Evolutionary conservation across 1,140 invertebrate species (phyloP).

Genomic region (Aphis gossypii): DNA sequence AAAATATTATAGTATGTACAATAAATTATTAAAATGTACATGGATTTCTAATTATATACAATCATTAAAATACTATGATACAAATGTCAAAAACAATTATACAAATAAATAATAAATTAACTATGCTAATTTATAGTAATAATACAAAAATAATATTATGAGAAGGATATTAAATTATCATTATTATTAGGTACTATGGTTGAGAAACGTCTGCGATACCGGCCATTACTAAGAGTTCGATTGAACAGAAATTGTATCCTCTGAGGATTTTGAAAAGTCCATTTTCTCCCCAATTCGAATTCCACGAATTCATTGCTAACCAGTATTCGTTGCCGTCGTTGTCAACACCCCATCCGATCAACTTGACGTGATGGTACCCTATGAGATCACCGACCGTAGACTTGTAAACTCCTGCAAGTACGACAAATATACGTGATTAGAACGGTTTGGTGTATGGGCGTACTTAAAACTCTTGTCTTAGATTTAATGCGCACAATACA

Average conservation of each 20-base stretch:
- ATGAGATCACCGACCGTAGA: constrained; percentile 76
- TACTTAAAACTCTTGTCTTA: background rate
- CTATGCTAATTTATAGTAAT: background rate
- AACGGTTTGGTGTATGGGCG: background rate
- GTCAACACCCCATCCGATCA: constrained; percentile 77
- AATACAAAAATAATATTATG: background rate
- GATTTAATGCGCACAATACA: background rate
- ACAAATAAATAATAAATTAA: background rate
- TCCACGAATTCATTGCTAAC: constrained; percentile 93
- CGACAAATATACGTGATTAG: background rate
- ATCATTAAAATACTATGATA: background rate
- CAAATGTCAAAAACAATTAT: background rate
- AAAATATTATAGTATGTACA: background rate
- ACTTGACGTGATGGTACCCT: constrained; percentile 89
- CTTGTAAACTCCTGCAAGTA: constrained; percentile 79
- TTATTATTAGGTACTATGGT: constrained; percentile 64
- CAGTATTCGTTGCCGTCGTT: constrained; percentile 71
- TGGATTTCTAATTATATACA: background rate
- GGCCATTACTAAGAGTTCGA: constrained; percentile 77
- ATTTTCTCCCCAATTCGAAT: constrained; percentile 84
- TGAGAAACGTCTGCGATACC: constrained; percentile 78
- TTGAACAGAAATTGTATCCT: constrained; percentile 73
- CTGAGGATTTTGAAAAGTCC: constrained; percentile 90
- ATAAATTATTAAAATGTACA: background rate
- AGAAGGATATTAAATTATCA: background rate